A percentile compares a stretch with the other conserved stretches of the same genome.
Evolutionary conservation across 1,140 invertebrate species (phyloP).

Genomic region (Drosophila fuyamai): DNA sequence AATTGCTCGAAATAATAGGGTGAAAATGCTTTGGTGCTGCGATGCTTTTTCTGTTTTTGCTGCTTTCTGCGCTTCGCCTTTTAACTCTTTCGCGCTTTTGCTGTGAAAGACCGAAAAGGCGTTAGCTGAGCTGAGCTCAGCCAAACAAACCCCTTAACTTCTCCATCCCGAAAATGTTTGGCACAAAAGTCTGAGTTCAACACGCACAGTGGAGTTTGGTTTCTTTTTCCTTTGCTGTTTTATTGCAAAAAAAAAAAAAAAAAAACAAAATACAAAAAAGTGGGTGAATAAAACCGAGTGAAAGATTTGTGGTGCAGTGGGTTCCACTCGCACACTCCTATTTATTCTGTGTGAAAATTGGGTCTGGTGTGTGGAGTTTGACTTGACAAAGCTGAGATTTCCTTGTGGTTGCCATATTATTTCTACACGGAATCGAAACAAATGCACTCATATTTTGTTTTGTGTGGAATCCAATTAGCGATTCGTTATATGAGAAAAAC

Average conservation of each 20-base stretch:
- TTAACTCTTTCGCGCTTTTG: constrained; percentile 79
- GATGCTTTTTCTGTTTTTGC: constrained; percentile 28
- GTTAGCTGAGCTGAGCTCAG: constrained; percentile 43
- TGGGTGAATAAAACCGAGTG: constrained; percentile 50
- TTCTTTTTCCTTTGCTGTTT: constrained; percentile 33
- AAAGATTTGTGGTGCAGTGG: constrained; percentile 74
- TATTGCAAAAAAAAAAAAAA: constrained; percentile 13
- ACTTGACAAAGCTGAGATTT: constrained; percentile 76
- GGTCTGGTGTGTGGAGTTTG: constrained; percentile 63
- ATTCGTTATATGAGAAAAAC: constrained; percentile 31
- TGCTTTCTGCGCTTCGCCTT: constrained; percentile 49
- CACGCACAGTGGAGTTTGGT: constrained; percentile 61
- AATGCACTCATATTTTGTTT: constrained; percentile 18
- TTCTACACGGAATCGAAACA: constrained; percentile 34
- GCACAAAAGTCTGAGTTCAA: constrained; percentile 65
- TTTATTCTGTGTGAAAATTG: constrained; percentile 60
- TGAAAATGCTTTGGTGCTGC: constrained; percentile 69
- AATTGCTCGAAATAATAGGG: constrained; percentile 82
- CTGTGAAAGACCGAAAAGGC: constrained; percentile 75
- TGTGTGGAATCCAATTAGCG: constrained; percentile 34
- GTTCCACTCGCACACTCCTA: constrained; percentile 14
- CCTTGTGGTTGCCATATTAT: constrained; percentile 63
- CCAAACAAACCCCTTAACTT: constrained; percentile 32
- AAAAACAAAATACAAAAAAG: constrained; percentile 19
- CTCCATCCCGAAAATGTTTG: constrained; percentile 56